phyloP scores from a whole-genome alignment of 1,140 invertebrate species.

The Euwallacea similis region DNA sequence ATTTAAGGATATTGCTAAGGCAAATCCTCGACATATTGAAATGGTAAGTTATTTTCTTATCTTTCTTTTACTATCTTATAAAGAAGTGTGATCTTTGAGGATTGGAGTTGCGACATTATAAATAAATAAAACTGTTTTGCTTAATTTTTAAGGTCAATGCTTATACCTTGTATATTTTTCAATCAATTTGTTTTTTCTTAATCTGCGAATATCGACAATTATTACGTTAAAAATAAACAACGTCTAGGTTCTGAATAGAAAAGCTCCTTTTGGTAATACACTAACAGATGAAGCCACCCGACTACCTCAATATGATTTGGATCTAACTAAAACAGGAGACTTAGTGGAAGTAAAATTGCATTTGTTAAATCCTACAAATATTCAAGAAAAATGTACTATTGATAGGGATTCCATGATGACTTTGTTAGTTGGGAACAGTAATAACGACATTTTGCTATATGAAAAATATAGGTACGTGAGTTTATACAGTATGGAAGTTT shows the following conservation, averaged over 20 bases:
- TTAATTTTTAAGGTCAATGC: no score
- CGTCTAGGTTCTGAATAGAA: slow-evolving; percentile 45
- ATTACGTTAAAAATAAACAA: background rate
- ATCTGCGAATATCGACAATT: background rate
- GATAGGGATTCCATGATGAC: slow-evolving; percentile 43
- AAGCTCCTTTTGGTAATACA: slow-evolving; percentile 46
- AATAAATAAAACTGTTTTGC: no score
- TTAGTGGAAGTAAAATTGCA: slow-evolving; percentile 36
- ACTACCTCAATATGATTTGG: slow-evolving; percentile 45
- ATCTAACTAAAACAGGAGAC: slow-evolving; percentile 22
- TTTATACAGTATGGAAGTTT: no score
- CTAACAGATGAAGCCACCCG: slow-evolving; percentile 44
- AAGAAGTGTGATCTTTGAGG: no score
- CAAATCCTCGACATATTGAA: slow-evolving; percentile 75
- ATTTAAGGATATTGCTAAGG: slow-evolving; percentile 65
- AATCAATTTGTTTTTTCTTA: slow-evolving; percentile 27
- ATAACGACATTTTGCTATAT: slow-evolving; percentile 46
- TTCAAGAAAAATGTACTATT: slow-evolving; percentile 40
- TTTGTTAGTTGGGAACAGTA: slow-evolving; percentile 45
- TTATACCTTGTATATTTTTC: no score
- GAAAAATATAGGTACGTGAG: slow-evolving; percentile 46
- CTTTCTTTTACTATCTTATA: no score
- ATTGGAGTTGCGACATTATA: no score
- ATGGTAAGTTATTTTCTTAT: slow-evolving; percentile 58
- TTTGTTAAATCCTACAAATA: slow-evolving; percentile 37